Evolutionary conservation across 2,113 vertebrate species (phyloP).

Genomic region (Brachyistius frenatus): DNA sequence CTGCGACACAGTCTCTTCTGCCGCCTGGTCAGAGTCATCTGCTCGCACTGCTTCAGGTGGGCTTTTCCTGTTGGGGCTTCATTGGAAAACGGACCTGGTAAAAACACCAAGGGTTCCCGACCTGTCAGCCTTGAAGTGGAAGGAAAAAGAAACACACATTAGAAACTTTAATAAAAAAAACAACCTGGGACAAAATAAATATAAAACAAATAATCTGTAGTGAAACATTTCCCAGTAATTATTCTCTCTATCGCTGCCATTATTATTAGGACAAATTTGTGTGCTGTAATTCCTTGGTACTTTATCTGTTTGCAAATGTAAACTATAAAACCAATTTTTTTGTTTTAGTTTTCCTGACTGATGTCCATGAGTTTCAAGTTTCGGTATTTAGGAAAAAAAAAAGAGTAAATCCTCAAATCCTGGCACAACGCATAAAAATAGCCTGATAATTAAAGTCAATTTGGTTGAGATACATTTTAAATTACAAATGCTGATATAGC

Average conservation of each 20-base stretch:
- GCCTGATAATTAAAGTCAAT: background rate
- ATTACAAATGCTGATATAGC: background rate
- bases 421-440: background rate
- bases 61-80: slow-evolving; percentile 84
- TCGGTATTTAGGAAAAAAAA: background rate
- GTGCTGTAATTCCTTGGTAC: too few relatives aligned
- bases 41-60: slow-evolving; percentile 95
- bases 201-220: too few relatives aligned
- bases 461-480: background rate
- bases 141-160: background rate
- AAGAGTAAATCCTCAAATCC: background rate
- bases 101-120: slow-evolving; percentile 91
- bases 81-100: slow-evolving; percentile 85
- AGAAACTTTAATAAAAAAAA: background rate
- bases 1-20: slow-evolving; percentile 94
- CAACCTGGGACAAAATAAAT: background rate
- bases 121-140: slow-evolving; percentile 88
- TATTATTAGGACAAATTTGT: too few relatives aligned
- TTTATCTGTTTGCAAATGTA: too few relatives aligned
- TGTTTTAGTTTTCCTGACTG: background rate
- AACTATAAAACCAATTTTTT: too few relatives aligned
- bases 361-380: background rate
- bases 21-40: slow-evolving; percentile 90
- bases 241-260: background rate
- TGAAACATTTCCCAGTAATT: background rate